Base-by-base conservation (phyloP, 2,888 invertebrate genomes). In the Melikaiella ostensackeni region DNA sequence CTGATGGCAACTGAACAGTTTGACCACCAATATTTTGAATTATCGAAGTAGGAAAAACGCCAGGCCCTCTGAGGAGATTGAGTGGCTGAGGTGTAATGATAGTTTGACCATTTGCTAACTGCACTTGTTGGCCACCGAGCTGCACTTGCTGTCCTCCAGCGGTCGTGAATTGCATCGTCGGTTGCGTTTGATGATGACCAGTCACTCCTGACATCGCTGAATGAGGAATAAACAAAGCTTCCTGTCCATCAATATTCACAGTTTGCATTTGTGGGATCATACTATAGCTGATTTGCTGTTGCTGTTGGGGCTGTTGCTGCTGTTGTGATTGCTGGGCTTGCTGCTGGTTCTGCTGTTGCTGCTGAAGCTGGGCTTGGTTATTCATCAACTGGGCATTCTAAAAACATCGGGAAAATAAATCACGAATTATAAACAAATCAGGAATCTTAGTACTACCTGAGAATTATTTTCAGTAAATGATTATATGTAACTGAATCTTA, bases 171-270 rank as follows among this genome's bases (percentile, higher is more conserved):
- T 91, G 91, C 91, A 91, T 91, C 0, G 91, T 84, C 0, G 92
- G 89, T 79, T 91, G 92, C 2, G 86, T 83, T 77, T 91, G 92
- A 90, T 92, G 89, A 92, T 94, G 89, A 88, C 92, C 91, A 86
- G 88, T 86, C 0, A 88, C 88, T 7, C 70, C 70, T 1, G 89
- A 94, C 83, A 94, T 94, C 33, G 94, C 94, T 81, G 96, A 94
- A 24, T 97, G 96, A 5, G 98, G 98, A 88, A 98, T 97, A 89
- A 98, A 97, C 30, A 98, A 93, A 0, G 97, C 97, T 88, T 98
- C 98, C 89, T 98, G 98, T 0, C 98, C 98, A 90, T 98, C 98
- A 27, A 98, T 96, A 27, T 97, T 97, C 76, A 98, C 96, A 0
- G 97, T 96, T 91, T 98, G 98, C 95, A 97, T 96, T 55, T 96